Evolutionary conservation across 2,113 vertebrate species (phyloP), one percentile per base, ranked within the genome.

Genomic region (Sciurus niger): DNA sequence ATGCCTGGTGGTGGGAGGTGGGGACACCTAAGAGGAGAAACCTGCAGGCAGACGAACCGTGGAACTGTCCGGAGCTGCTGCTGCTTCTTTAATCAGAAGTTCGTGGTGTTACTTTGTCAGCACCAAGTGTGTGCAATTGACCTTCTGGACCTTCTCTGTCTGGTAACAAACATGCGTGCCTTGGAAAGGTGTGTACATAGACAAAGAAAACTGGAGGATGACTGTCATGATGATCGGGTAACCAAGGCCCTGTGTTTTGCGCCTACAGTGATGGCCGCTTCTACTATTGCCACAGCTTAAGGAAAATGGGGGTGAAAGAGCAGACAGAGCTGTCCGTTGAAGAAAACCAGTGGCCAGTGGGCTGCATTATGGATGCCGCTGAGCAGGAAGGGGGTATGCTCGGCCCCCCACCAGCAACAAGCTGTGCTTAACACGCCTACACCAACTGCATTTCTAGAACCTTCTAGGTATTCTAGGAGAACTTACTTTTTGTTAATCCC

Each of bases 201-300:
- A 63, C 65, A 77, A 53, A 55, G 48, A 58, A 76, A 87, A 28
- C n/a, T 17, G 3, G 68, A 60, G 92, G 55, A 46, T 43, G 32
- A 79, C 1, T 77, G 73, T 78, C 73, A 37, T 30, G 77, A 90
- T 88, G 85, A 90, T 30, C 6, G 11, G n/a, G 51, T 74, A 22
- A 67, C 6, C 43, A 77, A 84, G 53, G 40, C 73, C 51, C 74
- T n/a, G 93, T 32, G 25, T 97, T 95, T 30, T 55, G 73, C 63
- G 63, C 73, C 68, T 55, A 10, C 5, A 24, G 67, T 58, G 20
- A 89, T 24, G 88, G 65, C 58, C 32, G 40, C 84, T 80, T 83
- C 70, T 46, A 8, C 20, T 8, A 3, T 30, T 20, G 12, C 28
- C 63, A 25, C 18, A 25, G 85, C 8, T 87, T 46, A 78, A 24